Base-by-base conservation (phyloP, 2,113 vertebrate species). In the Rousettus leschenaultii region DNA sequence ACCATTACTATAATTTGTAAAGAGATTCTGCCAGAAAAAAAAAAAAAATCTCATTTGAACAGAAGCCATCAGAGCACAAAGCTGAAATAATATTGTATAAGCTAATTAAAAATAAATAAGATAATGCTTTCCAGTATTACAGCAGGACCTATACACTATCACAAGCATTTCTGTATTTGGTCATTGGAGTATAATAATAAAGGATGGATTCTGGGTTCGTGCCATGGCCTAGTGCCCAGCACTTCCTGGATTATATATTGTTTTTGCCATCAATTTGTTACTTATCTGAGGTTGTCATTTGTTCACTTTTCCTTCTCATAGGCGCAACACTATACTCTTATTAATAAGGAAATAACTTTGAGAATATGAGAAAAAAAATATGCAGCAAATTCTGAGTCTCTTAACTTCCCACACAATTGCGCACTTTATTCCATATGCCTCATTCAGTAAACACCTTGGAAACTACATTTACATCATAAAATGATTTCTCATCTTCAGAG, bases 101-200 rank as follows among this genome's bases (percentile, higher is more conserved):
- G n/a, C n/a, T 94, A 92, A 97, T 96, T 97, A 95, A 96, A 96
- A 95, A 78, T 95, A 92, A 96, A 93, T 85, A 96, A 96, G 91
- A 71, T 66, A 92, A 94, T 86, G 33, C 11, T 53, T 84, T 92
- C 16, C 30, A 26, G 11, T 91, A 24, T 95, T 86, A 74, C 6
- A 70, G 9, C 51, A 92, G 33, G 75, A 48, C 66, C 70, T 79
- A 43, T 19, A 78, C 35, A 48, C 3, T 11, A 15, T 40, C 21
- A 38, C 38, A 75, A 77, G 43, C 26, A 92, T 77, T 86, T 92
- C 45, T 2, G 2, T 48, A 35, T 16, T 10, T 24, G 43, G 16
- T 71, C 95, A 43, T 0, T 86, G 19, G 12, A 38, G 19, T 63
- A 30, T 45, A 86, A 66, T 38, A 66, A 51, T 43, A 40, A 83